Evolutionary conservation across 2,888 invertebrate species (phyloP), one percentile per base, ranked within the genome.

Genomic region (Lacanobia wlatinum): DNA sequence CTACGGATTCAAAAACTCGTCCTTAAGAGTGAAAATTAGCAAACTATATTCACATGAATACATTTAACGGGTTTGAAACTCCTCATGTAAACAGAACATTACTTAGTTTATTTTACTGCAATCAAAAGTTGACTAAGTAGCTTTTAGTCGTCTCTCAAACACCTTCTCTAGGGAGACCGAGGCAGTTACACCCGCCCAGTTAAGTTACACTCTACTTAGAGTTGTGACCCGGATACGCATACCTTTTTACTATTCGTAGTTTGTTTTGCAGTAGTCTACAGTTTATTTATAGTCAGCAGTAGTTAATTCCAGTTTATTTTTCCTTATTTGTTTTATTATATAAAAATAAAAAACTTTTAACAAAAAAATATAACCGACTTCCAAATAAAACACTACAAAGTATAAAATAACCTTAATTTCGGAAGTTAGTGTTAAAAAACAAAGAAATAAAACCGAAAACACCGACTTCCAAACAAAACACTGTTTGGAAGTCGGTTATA

Each of bases 271-370:
- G 7, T 40, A 21, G 28, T 50, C 21, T 14, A 2, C 23, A 46
- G 40, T 59, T 70, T 18, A 72, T 56, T 56, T 50, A 72, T 21
- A 14, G 40, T 1, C 40, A 28, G 28, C 3, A 40, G 40, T 9
- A 40, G 9, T 40, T 40, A 40, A 40, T 40, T 40, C 8, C 10
- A 46, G 2, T 28, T 28, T 28, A 28, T 28, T 28, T 28, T 28
- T 28, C 28, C 3, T 28, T 28, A 28, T 28, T 28, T 28, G 28
- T 28, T 28, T 1, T 28, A 28, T 28, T 28, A 28, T 28, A 3
- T 28, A 28, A 28, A 28, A n/a, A n/a, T n/a, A n/a, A n/a, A n/a
- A n/a, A n/a, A n/a, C n/a, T n/a, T n/a, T n/a, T n/a, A n/a, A n/a
- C n/a, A n/a, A n/a, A n/a, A n/a, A n/a, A n/a, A n/a, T n/a, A n/a